Evolutionary conservation across 2,113 vertebrate genomes (phyloP).

Genomic region (Toxostoma redivivum): DNA sequence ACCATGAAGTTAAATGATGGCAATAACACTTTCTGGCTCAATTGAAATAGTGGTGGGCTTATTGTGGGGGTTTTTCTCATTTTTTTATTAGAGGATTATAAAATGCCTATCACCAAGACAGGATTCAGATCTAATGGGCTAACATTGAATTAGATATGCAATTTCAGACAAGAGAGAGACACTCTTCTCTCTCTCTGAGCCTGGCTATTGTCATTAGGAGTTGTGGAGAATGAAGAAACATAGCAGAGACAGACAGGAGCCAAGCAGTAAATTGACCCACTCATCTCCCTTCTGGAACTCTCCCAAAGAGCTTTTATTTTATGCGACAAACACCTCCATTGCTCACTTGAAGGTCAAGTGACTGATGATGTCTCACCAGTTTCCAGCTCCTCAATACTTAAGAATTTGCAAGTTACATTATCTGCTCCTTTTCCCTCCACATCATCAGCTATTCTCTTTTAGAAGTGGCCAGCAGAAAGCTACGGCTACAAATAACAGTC

Average conservation of each 20-base stretch:
- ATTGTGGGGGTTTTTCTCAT: background rate
- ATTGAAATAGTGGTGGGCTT: background rate
- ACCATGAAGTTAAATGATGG: background rate
- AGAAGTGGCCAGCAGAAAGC: background rate
- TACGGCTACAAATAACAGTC: background rate
- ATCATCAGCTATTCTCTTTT: background rate
- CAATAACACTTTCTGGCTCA: background rate
- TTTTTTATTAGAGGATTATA: background rate
- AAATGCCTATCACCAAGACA: background rate
- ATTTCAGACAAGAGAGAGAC: background rate
- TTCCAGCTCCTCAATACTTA: background rate
- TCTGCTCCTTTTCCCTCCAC: background rate
- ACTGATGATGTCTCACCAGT: background rate
- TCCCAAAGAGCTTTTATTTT: slow-evolving; percentile 39
- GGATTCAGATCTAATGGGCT: background rate
- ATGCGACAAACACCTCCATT: background rate
- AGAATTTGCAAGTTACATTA: slow-evolving; percentile 27
- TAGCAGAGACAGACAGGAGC: slow-evolving; percentile 27
- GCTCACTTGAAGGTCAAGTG: slow-evolving; percentile 48
- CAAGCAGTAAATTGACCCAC: slow-evolving; percentile 42
- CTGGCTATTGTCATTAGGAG: background rate
- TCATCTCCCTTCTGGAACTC: slow-evolving; percentile 6
- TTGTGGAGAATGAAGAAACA: background rate
- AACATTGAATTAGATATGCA: background rate
- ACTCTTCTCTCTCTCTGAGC: background rate